Percentiles rank a stretch among this genome's conserved stretches.
Conservation (phyloP, 2,113 vertebrate genomes). For the Halcyon senegalensis region DNA sequence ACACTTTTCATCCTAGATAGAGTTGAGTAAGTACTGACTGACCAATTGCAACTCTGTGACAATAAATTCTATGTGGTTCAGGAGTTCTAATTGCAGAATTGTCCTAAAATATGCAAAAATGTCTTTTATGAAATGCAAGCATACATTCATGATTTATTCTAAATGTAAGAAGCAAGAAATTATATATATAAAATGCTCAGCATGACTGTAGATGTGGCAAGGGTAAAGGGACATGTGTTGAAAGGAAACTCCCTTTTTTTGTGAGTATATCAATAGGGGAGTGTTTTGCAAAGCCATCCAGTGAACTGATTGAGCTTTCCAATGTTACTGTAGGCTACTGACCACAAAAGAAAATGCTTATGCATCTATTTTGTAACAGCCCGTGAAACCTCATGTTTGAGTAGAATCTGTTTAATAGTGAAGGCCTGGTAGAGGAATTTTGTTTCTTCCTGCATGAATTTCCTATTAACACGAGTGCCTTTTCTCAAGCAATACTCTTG, state of each 20-base stretch:
- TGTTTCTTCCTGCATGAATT: background rate
- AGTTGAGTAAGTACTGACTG: background rate
- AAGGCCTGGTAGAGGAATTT: background rate
- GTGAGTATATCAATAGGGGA: background rate
- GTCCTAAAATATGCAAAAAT: slow-evolving; percentile 15
- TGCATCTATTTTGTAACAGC: background rate
- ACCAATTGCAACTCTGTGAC: background rate
- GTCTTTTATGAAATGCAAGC: background rate
- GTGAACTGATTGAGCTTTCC: background rate
- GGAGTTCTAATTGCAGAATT: background rate
- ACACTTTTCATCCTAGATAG: background rate
- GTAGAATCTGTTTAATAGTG: background rate
- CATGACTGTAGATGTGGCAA: background rate
- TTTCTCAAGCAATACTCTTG: background rate
- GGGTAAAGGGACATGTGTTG: background rate
- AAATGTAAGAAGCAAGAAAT: background rate
- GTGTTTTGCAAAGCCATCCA: background rate
- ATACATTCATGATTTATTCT: background rate
- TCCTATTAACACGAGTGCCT: background rate
- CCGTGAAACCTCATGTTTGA: accelerated
- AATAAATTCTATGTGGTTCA: background rate
- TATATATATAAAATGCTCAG: background rate
- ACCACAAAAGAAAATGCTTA: background rate
- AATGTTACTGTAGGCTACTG: background rate
- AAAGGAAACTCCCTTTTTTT: background rate